phyloP scores from a whole-genome alignment of 2,113 vertebrate species.

The Corythornis vintsioides region DNA sequence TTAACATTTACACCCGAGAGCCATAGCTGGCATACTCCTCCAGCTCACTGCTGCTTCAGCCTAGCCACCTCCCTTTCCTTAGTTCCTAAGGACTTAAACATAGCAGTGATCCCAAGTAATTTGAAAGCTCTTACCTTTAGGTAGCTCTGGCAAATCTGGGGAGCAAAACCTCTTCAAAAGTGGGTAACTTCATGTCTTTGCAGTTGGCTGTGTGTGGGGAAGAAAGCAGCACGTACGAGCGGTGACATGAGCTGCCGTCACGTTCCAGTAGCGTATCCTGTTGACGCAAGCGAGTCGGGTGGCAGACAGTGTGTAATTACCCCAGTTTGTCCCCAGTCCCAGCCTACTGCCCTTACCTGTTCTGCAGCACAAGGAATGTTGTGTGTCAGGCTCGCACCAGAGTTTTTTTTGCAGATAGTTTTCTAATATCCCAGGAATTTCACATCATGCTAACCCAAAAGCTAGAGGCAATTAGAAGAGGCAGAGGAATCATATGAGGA shows the following conservation, averaged over 20 bases:
- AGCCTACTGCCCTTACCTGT: constrained; percentile 36
- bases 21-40: neutral
- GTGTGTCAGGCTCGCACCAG: constrained; percentile 5
- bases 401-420: neutral
- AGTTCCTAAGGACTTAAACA: neutral
- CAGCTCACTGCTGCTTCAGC: neutral
- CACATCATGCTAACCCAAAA: neutral
- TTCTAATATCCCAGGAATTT: neutral
- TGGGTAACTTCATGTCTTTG: neutral
- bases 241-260: neutral
- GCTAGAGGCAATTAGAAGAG: neutral
- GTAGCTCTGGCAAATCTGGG: neutral
- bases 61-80: neutral
- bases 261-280: neutral
- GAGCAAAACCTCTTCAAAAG: neutral
- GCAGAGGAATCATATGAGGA: neutral
- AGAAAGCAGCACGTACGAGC: neutral
- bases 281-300: neutral
- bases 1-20: neutral
- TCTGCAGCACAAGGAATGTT: constrained; percentile 40
- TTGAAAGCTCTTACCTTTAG: constrained; percentile 44
- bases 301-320: constrained; percentile 30
- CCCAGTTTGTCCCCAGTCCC: neutral
- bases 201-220: neutral
- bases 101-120: neutral